Percentiles rank a stretch among this genome's conserved stretches.
phyloP scores from a whole-genome alignment of 2,888 invertebrate species.

The Eurois occulta region DNA sequence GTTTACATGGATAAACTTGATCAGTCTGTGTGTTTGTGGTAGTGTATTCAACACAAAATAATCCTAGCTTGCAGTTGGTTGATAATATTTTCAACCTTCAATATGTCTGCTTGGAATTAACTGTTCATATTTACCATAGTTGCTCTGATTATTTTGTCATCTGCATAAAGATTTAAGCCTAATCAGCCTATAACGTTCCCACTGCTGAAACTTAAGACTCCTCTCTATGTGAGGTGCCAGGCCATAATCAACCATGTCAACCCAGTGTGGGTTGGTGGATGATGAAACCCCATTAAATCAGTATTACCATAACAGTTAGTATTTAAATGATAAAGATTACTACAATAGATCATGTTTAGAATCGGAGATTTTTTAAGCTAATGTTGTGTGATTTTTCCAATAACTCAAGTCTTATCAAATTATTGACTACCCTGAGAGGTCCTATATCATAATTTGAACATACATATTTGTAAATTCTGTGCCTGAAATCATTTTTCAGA shows the following conservation, averaged over 20 bases:
- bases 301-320: conserved; percentile 5
- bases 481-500: background rate
- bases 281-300: background rate
- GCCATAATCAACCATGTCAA: background rate
- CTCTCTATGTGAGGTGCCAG: background rate
- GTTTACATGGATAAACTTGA: background rate
- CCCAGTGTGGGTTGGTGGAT: background rate
- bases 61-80: background rate
- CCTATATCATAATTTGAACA: conserved; percentile 3
- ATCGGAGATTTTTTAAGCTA: background rate
- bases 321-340: background rate
- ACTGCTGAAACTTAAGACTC: background rate
- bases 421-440: background rate
- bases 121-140: conserved; percentile 3
- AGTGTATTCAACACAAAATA: background rate
- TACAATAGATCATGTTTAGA: background rate
- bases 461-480: background rate
- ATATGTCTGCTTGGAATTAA: conserved; percentile 12
- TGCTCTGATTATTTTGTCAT: background rate
- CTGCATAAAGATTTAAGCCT: background rate
- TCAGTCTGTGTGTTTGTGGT: background rate
- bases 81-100: conserved; percentile 24
- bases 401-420: background rate
- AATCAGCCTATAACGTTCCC: background rate
- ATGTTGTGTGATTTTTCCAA: background rate